Conservation (phyloP, 1,140 invertebrate species). For the Listronotus oregonensis region DNA sequence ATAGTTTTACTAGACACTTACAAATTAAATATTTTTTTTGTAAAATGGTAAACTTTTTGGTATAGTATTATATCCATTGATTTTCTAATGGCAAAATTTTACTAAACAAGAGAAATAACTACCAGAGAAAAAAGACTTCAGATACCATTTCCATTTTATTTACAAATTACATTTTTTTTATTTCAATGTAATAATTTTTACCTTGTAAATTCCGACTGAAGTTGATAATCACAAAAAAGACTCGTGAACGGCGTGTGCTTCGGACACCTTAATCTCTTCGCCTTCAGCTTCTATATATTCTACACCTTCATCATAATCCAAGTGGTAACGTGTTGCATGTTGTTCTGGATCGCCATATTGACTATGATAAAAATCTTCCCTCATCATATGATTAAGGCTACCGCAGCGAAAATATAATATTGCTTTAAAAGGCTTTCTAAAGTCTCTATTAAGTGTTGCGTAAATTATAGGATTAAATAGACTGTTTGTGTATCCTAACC, state of each 20-base stretch:
- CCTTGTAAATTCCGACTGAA: neutral
- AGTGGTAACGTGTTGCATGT: slow-evolving; percentile 54
- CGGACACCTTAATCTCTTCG: slow-evolving; percentile 60
- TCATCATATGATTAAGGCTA: slow-evolving; percentile 87
- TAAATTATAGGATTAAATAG: slow-evolving; percentile 93
- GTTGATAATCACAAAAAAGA: slow-evolving; percentile 64
- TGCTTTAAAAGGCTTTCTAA: slow-evolving; percentile 89
- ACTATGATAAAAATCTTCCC: slow-evolving; percentile 90
- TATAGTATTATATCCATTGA: too few species aligned
- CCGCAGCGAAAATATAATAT: slow-evolving; percentile 87
- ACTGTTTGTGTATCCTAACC: slow-evolving; percentile 93
- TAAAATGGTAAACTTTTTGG: too few species aligned
- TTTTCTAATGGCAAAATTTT: too few species aligned
- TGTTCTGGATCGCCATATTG: slow-evolving; percentile 82
- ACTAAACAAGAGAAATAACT: too few species aligned
- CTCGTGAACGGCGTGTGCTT: slow-evolving; percentile 55
- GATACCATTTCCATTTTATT: too few species aligned
- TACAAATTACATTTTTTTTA: too few species aligned
- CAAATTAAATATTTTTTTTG: too few species aligned
- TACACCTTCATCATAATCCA: slow-evolving; percentile 64
- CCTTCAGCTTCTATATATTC: slow-evolving; percentile 65
- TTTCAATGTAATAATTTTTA: neutral
- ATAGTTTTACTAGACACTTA: too few species aligned
- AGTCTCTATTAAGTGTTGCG: slow-evolving; percentile 89
- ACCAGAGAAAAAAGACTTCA: too few species aligned